Percentiles rank a stretch among this genome's conserved stretches.
phyloP scores from a whole-genome alignment of 23 tunicate genomes.

The Trididemnum clinides region DNA sequence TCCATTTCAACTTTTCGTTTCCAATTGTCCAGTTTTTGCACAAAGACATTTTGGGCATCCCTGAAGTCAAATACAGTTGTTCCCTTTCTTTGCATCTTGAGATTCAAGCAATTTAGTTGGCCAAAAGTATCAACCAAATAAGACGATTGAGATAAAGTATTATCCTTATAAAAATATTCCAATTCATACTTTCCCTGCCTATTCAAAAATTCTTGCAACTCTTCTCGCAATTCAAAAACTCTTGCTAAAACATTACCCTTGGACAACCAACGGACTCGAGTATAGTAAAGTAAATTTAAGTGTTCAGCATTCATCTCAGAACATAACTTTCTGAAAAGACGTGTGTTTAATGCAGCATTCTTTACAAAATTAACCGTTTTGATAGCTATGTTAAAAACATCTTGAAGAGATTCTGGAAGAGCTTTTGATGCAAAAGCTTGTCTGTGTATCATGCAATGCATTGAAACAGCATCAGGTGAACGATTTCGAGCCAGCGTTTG shows the following conservation, averaged over 20 bases:
- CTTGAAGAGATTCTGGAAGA: conserved; percentile 30
- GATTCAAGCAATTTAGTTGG: conserved; percentile 12
- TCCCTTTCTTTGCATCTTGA: conserved; percentile 39
- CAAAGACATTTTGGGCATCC: conserved; percentile 44
- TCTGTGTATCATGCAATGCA: conserved; percentile 58
- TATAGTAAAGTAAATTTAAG: conserved; percentile 43
- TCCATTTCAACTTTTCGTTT: conserved; percentile 5
- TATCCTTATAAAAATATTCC: not conserved
- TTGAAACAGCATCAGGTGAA: conserved; percentile 37
- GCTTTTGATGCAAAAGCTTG: conserved; percentile 49
- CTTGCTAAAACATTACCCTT: conserved; percentile 39
- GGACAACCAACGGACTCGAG: conserved; percentile 48
- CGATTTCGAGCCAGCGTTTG: conserved; percentile 6
- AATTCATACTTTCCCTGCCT: conserved; percentile 18
- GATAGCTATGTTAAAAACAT: conserved; percentile 44
- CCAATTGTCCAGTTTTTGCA: conserved; percentile 24
- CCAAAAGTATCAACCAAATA: conserved; percentile 38
- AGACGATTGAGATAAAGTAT: not conserved
- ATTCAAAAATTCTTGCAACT: conserved; percentile 34
- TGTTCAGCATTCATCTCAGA: conserved; percentile 55
- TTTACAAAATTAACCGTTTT: conserved; percentile 60
- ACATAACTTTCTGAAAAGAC: conserved; percentile 47
- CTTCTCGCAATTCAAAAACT: conserved; percentile 31
- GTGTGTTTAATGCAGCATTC: conserved; percentile 37
- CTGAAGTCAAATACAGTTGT: conserved; percentile 45